phyloP scores from a whole-genome alignment of 2,113 vertebrate genomes.

The Nesoenas mayeri region DNA sequence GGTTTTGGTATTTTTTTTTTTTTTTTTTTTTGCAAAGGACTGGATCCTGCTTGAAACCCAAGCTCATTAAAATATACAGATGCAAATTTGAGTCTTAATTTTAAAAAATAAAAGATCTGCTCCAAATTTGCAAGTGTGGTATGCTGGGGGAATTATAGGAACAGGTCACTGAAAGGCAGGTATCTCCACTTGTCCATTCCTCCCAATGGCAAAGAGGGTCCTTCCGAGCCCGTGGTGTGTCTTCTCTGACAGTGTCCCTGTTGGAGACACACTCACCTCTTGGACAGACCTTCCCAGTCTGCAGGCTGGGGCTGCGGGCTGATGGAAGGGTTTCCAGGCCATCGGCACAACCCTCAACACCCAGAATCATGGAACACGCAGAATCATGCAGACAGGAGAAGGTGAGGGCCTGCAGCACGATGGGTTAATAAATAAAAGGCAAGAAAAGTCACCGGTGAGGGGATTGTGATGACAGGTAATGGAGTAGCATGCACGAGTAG shows the following conservation, averaged over 20 bases:
- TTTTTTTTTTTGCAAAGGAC: neutral
- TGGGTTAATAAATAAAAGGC: neutral
- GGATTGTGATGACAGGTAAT: slow-evolving; percentile 19
- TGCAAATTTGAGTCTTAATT: neutral
- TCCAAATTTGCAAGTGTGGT: neutral
- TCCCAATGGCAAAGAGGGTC: neutral
- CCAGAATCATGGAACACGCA: fast-evolving
- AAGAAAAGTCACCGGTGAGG: neutral
- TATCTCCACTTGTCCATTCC: neutral
- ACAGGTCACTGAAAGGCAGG: neutral
- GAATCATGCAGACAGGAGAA: neutral
- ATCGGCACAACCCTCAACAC: neutral
- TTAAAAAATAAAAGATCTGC: neutral
- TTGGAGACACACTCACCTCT: neutral
- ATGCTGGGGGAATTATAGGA: neutral
- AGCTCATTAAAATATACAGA: neutral
- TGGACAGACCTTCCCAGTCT: neutral
- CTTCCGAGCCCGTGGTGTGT: fast-evolving
- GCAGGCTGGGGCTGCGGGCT: fast-evolving
- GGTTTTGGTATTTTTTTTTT: neutral
- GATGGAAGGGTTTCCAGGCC: neutral
- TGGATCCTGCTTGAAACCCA: neutral
- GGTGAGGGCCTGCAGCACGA: fast-evolving
- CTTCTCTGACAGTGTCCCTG: neutral
- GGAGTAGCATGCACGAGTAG: neutral